These are phyloP conservation scores for Donacobius atricapilla DNA, from an alignment of 2,113 vertebrate genomes.

Conservation along the genomic window DNA sequence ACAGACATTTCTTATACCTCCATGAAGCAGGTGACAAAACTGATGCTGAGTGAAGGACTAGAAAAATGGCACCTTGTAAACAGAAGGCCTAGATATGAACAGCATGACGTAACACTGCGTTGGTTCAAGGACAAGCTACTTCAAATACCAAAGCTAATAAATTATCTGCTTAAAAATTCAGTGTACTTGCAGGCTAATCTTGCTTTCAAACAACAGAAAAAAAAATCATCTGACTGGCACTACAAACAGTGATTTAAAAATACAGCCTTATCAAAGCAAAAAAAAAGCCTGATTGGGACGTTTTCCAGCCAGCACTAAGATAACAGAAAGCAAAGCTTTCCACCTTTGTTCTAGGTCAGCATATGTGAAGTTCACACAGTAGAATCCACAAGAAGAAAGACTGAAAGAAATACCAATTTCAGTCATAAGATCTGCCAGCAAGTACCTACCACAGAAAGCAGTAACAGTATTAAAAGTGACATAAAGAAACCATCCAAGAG, in stretches of 20 bases:
- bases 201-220: neutral
- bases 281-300: neutral
- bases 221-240: conserved; percentile 27
- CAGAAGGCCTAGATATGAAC: neutral
- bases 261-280: neutral
- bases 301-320: neutral
- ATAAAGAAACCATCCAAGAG: neutral
- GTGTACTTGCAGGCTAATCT: neutral
- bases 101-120: neutral
- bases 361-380: conserved; percentile 22
- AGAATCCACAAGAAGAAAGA: conserved; percentile 9
- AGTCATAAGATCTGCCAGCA: neutral
- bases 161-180: conserved; percentile 3
- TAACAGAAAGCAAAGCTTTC: conserved; percentile 4
- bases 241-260: conserved; percentile 24
- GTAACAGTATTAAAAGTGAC: neutral
- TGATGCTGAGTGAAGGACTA: neutral
- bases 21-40: neutral
- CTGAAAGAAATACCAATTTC: neutral
- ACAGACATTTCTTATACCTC: neutral
- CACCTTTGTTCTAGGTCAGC: conserved; percentile 40
- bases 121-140: conserved; percentile 23
- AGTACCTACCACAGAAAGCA: neutral
- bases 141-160: neutral
- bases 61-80: neutral